Conservation (phyloP, 2,113 vertebrate species). For the Phaetusa simplex region DNA sequence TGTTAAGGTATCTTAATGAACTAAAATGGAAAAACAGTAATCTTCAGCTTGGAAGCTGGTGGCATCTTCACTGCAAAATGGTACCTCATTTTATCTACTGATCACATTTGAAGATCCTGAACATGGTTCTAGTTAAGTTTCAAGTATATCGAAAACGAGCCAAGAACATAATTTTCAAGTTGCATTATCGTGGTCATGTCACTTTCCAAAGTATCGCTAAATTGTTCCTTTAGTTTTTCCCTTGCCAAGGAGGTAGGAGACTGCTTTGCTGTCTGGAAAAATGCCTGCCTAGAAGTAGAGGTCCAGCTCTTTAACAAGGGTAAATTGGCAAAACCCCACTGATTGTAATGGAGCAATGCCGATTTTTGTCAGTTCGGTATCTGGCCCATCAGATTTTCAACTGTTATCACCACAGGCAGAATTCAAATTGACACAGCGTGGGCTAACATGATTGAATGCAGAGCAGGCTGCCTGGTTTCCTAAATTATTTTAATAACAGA, state of each 20-base stretch:
- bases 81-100: neutral
- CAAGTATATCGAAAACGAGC: neutral
- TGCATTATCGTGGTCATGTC: neutral
- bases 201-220: neutral
- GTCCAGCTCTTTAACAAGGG: constrained; percentile 47
- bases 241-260: constrained; percentile 59
- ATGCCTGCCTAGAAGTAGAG: constrained; percentile 50
- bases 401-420: constrained; percentile 68
- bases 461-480: constrained; percentile 63
- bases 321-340: constrained; percentile 45
- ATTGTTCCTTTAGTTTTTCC: constrained; percentile 14
- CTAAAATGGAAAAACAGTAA: neutral
- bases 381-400: constrained; percentile 68
- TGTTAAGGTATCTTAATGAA: neutral
- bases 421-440: constrained; percentile 67
- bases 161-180: constrained; percentile 2
- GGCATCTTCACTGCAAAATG: neutral
- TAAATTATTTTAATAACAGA: constrained; percentile 77
- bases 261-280: constrained; percentile 51
- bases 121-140: neutral
- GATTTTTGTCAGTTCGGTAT: constrained; percentile 48
- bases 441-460: constrained; percentile 63
- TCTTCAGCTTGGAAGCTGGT: neutral
- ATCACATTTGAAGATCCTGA: neutral
- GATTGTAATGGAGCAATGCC: constrained; percentile 25